phyloP scores from a whole-genome alignment of 2,888 invertebrate genomes.

The Cosmia pyralina region DNA sequence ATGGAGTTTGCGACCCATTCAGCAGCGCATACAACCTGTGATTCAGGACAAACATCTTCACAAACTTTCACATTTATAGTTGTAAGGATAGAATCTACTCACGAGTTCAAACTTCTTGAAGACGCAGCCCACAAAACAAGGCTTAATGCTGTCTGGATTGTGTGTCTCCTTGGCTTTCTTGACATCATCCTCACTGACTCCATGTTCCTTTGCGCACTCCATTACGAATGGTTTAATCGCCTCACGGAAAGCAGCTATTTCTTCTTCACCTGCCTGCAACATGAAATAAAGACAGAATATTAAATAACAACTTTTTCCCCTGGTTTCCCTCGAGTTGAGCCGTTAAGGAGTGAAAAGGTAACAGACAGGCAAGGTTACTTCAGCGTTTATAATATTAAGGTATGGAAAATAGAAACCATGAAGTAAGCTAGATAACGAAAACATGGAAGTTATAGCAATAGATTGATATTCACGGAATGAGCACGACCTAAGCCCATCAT shows the following conservation, averaged over 20 bases:
- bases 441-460: background rate
- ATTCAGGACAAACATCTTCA: background rate
- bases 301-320: background rate
- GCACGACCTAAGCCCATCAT: background rate
- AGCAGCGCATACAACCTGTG: too few relatives aligned
- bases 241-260: slow-evolving; percentile 25
- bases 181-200: slow-evolving; percentile 35
- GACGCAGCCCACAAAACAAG: slow-evolving; percentile 59
- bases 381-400: background rate
- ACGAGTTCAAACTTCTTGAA: slow-evolving; percentile 61
- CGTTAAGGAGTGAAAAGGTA: background rate
- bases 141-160: slow-evolving; percentile 31
- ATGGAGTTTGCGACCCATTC: too few relatives aligned
- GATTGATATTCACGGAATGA: background rate
- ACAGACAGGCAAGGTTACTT: background rate
- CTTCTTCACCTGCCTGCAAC: slow-evolving; percentile 41
- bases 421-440: background rate
- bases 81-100: slow-evolving; percentile 28
- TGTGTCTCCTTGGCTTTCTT: slow-evolving; percentile 36
- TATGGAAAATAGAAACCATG: background rate
- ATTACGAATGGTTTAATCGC: slow-evolving; percentile 34
- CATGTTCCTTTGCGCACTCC: slow-evolving; percentile 54
- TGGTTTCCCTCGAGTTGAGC: too few relatives aligned
- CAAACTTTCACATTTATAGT: background rate
- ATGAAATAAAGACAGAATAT: background rate